Evolutionary conservation across 2,888 invertebrate species (phyloP), one percentile per base, ranked within the genome.

Genomic region (Caenorhabditis drosophilae): DNA sequence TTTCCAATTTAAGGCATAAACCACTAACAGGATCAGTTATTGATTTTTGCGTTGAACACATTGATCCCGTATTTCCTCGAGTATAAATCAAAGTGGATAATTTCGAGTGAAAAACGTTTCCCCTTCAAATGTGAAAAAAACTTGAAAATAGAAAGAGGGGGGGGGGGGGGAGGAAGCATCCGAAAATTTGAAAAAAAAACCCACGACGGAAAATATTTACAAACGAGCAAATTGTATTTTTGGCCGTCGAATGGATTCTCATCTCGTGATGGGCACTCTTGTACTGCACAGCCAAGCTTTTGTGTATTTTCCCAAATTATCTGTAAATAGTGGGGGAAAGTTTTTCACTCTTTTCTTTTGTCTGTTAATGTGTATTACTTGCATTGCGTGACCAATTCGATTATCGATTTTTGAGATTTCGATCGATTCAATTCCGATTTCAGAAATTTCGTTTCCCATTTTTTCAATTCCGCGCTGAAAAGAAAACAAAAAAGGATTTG

Each of bases 131-230:
- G 4, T n/a, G n/a, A n/a, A n/a, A n/a, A n/a, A n/a, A n/a, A n/a
- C n/a, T n/a, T n/a, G n/a, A n/a, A n/a, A n/a, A n/a, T n/a, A n/a
- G n/a, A n/a, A n/a, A n/a, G n/a, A n/a, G n/a, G n/a, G n/a, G n/a
- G n/a, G n/a, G n/a, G n/a, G n/a, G n/a, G n/a, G n/a, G n/a, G n/a
- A n/a, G n/a, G n/a, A n/a, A n/a, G n/a, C n/a, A n/a, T n/a, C 31
- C 31, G 12, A 31, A 31, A 9, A 31, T 9, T 31, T 12, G 6
- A 31, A 31, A 9, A 49, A 38, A 3, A 25, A 25, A 27, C 41
- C 49, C 51, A 64, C 64, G 54, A 58, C 27, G 64, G 64, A 54
- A 53, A 58, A 54, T 64, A 64, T 64, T 64, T 64, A 52, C 64
- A 64, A 42, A 64, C 58, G 42, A 58, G 58, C 54, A 64, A 52